Evolutionary conservation across 1,140 invertebrate genomes (phyloP).

Genomic region (Prorops nasuta): DNA sequence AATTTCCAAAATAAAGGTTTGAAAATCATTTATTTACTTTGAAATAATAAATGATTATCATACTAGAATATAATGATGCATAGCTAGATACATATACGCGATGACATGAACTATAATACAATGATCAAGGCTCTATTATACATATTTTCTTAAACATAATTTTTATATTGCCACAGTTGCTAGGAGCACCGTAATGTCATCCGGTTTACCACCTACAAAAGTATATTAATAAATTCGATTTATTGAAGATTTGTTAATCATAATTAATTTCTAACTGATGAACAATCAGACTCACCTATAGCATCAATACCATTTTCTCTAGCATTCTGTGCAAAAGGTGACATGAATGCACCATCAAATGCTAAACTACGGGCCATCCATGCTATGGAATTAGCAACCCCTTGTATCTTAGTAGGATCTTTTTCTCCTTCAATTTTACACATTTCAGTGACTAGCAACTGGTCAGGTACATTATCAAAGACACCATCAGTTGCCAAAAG

Average conservation of each 20-base stretch:
- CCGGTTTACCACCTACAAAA: conserved; percentile 89
- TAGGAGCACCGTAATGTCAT: conserved; percentile 95
- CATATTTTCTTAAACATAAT: conserved; percentile 35
- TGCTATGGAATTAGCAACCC: conserved; percentile 90
- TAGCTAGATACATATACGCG: conserved; percentile 44
- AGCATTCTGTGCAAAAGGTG: conserved; percentile 92
- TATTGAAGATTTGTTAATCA: background rate
- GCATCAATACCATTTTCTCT: conserved; percentile 89
- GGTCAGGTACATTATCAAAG: conserved; percentile 95
- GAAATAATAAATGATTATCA: conserved; percentile 44
- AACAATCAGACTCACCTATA: conserved; percentile 63
- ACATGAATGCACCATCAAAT: conserved; percentile 91
- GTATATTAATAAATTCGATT: conserved; percentile 32
- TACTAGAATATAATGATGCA: conserved; percentile 39
- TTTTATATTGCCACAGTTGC: conserved; percentile 79
- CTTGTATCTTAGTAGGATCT: conserved; percentile 76
- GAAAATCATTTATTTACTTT: conserved; percentile 40
- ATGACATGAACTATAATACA: conserved; percentile 56
- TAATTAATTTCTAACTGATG: background rate
- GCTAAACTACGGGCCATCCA: conserved; percentile 91
- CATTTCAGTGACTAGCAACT: conserved; percentile 80
- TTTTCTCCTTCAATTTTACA: conserved; percentile 68
- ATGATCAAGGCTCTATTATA: conserved; percentile 49
- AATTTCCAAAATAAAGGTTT: too few relatives aligned
- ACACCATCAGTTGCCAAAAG: conserved; percentile 95